phyloP scores from a whole-genome alignment of 1,140 invertebrate genomes.

The Bombus waltoni region DNA sequence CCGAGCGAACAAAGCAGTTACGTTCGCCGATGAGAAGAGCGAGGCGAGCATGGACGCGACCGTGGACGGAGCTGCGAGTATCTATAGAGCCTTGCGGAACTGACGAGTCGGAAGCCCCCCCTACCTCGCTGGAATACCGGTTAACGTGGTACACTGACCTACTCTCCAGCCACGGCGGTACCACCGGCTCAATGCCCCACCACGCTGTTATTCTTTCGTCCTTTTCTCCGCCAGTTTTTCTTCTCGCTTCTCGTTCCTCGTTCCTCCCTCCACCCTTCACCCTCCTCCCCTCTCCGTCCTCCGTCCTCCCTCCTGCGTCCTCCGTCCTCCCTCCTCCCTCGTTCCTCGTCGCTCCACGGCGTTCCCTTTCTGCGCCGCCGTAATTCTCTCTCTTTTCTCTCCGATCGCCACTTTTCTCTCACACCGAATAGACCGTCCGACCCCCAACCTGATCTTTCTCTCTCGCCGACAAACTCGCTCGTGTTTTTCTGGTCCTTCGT shows the following conservation, averaged over 20 bases:
- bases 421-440: too few species aligned
- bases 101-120: conserved; percentile 79
- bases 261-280: conserved; percentile 40
- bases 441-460: background rate
- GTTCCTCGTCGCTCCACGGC: conserved; percentile 50
- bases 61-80: conserved; percentile 62
- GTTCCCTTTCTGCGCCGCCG: conserved; percentile 1
- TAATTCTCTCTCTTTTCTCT: conserved; percentile 15
- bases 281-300: background rate
- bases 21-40: conserved; percentile 11
- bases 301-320: conserved; percentile 58
- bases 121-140: conserved; percentile 69
- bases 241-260: conserved; percentile 46
- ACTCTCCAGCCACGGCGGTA: conserved; percentile 74
- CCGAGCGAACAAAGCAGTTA: conserved; percentile 38
- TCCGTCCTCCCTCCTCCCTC: conserved; percentile 62
- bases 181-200: conserved; percentile 57
- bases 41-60: conserved; percentile 56
- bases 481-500: background rate
- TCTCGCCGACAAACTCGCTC: background rate
- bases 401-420: background rate
- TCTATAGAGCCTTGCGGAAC: conserved; percentile 79
- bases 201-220: conserved; percentile 68
- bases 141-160: conserved; percentile 83
- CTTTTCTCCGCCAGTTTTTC: conserved; percentile 53